Base-by-base conservation (phyloP, 2,888 invertebrate species). In the Thera obeliscata region DNA sequence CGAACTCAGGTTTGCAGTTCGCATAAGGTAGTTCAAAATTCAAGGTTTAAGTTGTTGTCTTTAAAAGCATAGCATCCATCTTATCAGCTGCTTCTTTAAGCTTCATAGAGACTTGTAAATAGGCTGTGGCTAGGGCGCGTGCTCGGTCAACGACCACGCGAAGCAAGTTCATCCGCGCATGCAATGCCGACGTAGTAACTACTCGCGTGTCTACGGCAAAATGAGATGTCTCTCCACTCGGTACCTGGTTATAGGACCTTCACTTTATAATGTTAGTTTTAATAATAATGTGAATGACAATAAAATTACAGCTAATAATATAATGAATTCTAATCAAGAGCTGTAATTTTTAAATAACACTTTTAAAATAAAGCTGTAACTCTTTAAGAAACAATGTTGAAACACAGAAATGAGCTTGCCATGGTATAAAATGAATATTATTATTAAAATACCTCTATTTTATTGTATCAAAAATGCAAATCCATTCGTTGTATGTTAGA, bases 131-230 rank as follows among this genome's bases (percentile, higher is more conserved):
- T 56, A 82, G 81, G 84, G 84, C 88, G 85, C 87, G 86, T 86
- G 88, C 82, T 83, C 87, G 90, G 90, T 91, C 88, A 87, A 83
- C 86, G 88, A 87, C 87, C 85, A 86, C 81, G 78, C 83, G 78
- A 79, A 78, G 77, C 81, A 80, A 82, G 87, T 84, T 85, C 83
- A 85, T 78, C 81, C 78, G 84, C 81, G 80, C 84, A 84, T 83
- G 80, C 78, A 79, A 55, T 64, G 12, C 57, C 54, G 35, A 1
- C 48, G 36, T 57, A 68, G 49, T 58, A 61, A 59, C 61, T 69
- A 50, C 8, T 65, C 22, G 12, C 33, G 11, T 41, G 54, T 61
- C 61, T 59, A 63, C 46, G 64, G 69, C 43, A 48, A 58, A 61
- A 61, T 64, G 61, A 64, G 68, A 58, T 61, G 61, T 54, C 41